Conservation (phyloP, 2,113 vertebrate species). For the Penelope pileata region DNA sequence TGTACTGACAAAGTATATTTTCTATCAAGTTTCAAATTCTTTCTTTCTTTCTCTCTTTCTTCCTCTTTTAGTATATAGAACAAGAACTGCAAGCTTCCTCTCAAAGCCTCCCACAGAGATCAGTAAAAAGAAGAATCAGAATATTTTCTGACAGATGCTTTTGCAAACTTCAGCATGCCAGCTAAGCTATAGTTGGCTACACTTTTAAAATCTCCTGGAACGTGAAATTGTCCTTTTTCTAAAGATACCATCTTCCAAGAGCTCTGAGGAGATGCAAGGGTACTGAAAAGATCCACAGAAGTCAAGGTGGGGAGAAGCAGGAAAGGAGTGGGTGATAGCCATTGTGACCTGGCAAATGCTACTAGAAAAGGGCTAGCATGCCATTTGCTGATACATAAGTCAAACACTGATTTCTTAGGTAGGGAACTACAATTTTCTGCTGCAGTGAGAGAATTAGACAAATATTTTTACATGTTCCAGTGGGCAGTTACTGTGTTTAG, state of each 20-base stretch:
- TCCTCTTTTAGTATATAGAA: neutral
- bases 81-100: neutral
- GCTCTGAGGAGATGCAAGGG: neutral
- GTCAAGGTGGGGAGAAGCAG: conserved; percentile 4
- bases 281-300: conserved; percentile 34
- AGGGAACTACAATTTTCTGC: neutral
- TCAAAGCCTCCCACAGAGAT: conserved; percentile 37
- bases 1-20: neutral
- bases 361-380: conserved; percentile 20
- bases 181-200: conserved; percentile 8
- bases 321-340: conserved; percentile 13
- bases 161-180: conserved; percentile 37
- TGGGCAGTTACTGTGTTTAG: neutral
- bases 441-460: neutral
- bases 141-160: conserved; percentile 58
- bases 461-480: neutral
- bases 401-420: neutral
- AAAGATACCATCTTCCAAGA: conserved; percentile 33
- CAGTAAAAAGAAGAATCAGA: conserved; percentile 40
- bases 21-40: neutral
- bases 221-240: conserved; percentile 27
- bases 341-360: neutral
- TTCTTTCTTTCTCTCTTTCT: neutral
- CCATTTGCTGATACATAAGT: neutral
- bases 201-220: conserved; percentile 47